Evolutionary conservation across 2,113 vertebrate species (phyloP).

Genomic region (Pagrus major): DNA sequence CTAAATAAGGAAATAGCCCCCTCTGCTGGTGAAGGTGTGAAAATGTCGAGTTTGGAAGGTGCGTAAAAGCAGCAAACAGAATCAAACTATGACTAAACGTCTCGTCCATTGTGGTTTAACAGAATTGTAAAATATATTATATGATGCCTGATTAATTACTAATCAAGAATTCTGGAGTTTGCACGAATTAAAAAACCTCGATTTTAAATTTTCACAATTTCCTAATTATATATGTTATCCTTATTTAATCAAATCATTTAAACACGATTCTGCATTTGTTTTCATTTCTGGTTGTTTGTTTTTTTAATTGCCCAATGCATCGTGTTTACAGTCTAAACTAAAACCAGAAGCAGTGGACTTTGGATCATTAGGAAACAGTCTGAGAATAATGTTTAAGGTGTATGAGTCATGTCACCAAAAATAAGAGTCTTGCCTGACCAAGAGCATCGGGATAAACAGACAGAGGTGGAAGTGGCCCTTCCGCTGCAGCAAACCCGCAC

Average conservation of each 20-base stretch:
- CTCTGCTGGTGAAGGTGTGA: constrained; percentile 59
- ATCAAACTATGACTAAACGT: not conserved
- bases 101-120: not conserved
- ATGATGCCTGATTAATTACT: not conserved
- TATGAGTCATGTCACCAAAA: constrained; percentile 68
- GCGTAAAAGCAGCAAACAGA: constrained; percentile 34
- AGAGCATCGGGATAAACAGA: constrained; percentile 68
- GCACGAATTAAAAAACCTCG: not conserved
- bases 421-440: constrained; percentile 69
- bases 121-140: not conserved
- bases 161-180: not conserved
- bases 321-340: constrained; percentile 1
- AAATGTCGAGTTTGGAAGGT: constrained; percentile 49
- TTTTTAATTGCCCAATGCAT: not conserved
- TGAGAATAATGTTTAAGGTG: constrained; percentile 46
- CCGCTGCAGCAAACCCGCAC: constrained; percentile 79
- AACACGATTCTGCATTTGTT: not conserved
- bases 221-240: not conserved
- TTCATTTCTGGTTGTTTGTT: not conserved
- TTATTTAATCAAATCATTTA: not conserved
- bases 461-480: constrained; percentile 82
- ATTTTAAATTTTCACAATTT: not conserved
- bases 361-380: constrained; percentile 23
- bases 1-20: constrained; percentile 42
- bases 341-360: not conserved